phyloP scores from a whole-genome alignment of 1,140 invertebrate genomes.

The Mycetomoellerius zeteki region DNA sequence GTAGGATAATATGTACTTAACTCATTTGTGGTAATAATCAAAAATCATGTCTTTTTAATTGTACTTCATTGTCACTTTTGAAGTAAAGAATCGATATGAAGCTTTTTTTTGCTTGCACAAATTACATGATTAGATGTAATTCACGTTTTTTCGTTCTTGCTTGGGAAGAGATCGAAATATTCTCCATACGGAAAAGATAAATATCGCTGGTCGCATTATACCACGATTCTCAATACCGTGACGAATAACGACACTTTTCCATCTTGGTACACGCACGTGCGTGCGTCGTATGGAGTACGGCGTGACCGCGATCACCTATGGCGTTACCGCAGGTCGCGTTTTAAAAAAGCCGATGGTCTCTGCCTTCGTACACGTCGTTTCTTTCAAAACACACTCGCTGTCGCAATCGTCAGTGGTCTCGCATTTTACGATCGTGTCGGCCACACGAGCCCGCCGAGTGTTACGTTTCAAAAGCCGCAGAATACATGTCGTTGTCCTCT shows the following conservation, averaged over 20 bases:
- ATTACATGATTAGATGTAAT: background rate
- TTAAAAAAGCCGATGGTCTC: slow-evolving; percentile 58
- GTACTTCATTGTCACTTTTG: too few relatives aligned
- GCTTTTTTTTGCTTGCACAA: too few relatives aligned
- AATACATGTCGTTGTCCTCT: slow-evolving; percentile 45
- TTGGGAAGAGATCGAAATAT: background rate
- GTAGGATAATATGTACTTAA: too few relatives aligned
- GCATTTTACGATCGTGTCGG: slow-evolving; percentile 65
- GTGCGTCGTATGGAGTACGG: slow-evolving; percentile 1
- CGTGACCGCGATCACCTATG: slow-evolving; percentile 62
- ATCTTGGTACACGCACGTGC: slow-evolving; percentile 52
- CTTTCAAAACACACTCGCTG: slow-evolving; percentile 44
- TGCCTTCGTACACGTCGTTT: slow-evolving; percentile 1
- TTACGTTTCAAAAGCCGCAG: slow-evolving; percentile 76
- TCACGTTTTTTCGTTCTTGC: background rate
- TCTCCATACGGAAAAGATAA: background rate
- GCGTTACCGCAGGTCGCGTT: slow-evolving; percentile 64
- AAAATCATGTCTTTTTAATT: too few relatives aligned
- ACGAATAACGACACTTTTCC: slow-evolving; percentile 32
- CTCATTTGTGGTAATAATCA: too few relatives aligned
- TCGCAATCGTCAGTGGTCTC: slow-evolving; percentile 55
- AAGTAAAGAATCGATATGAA: too few relatives aligned
- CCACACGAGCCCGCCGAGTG: slow-evolving; percentile 67
- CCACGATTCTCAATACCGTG: slow-evolving; percentile 25
- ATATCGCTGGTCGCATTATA: background rate